Evolutionary conservation across 2,888 invertebrate species (phyloP).

Genomic region (Blera fallax): DNA sequence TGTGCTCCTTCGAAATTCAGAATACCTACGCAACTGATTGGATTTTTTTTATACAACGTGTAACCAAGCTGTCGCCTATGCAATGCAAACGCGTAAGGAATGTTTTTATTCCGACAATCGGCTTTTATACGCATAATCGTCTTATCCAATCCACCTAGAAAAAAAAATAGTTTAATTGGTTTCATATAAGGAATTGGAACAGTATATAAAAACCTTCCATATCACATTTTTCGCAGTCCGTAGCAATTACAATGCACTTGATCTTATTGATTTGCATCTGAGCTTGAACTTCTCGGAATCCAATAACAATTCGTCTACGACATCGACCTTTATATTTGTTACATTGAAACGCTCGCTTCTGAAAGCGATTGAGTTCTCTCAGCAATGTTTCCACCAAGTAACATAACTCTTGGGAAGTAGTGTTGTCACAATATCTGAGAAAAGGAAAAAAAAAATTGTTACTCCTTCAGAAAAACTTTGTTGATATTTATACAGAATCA

Average conservation of each 20-base stretch:
- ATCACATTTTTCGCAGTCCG: conserved; percentile 84
- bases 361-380: conserved; percentile 84
- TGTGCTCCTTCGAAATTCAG: conserved; percentile 86
- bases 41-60: conserved; percentile 84
- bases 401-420: conserved; percentile 83
- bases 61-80: conserved; percentile 84
- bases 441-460: not conserved
- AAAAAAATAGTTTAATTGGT: conserved; percentile 29
- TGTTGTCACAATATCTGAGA: conserved; percentile 84
- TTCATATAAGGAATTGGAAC: not conserved
- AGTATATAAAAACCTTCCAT: conserved; percentile 74
- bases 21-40: conserved; percentile 85
- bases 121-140: conserved; percentile 83
- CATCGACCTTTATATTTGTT: conserved; percentile 84
- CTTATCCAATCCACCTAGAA: conserved; percentile 84
- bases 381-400: conserved; percentile 82
- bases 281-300: conserved; percentile 85
- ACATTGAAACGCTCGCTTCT: conserved; percentile 84
- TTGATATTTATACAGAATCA: not conserved
- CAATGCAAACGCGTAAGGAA: conserved; percentile 85
- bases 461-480: too few species aligned
- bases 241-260: conserved; percentile 85
- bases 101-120: conserved; percentile 82
- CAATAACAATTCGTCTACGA: conserved; percentile 84
- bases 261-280: conserved; percentile 84